Percentiles rank a stretch among this genome's conserved stretches.
Evolutionary conservation across 37 sponge, comb jelly and placozoan genomes (phyloP).

Genomic region (Beroe ovata): DNA sequence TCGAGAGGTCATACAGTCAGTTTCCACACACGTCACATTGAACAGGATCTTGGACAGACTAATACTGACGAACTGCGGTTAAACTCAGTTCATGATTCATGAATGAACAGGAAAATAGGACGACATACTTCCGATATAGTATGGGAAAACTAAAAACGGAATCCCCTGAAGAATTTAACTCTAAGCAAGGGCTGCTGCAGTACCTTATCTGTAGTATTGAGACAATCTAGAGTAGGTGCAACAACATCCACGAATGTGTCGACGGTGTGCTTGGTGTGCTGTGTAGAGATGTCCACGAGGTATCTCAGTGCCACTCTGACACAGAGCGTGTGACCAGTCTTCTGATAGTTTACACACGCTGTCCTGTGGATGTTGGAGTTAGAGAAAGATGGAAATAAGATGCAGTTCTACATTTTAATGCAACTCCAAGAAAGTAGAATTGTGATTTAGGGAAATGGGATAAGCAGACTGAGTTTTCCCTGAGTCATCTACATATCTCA

Average conservation of each 20-base stretch:
- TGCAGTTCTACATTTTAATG: background rate
- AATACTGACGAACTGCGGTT: background rate
- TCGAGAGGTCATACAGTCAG: background rate
- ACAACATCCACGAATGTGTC: constrained; percentile 31
- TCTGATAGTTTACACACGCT: background rate
- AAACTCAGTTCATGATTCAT: too few species aligned
- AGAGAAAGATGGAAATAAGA: background rate
- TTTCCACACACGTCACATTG: constrained; percentile 32
- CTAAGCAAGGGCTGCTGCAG: too few species aligned
- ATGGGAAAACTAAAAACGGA: too few species aligned
- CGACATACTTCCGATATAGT: too few species aligned
- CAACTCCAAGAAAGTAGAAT: background rate
- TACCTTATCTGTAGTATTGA: constrained; percentile 63
- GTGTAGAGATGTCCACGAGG: constrained; percentile 23
- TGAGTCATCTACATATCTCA: too few species aligned
- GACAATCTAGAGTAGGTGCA: constrained; percentile 27
- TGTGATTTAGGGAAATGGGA: too few species aligned
- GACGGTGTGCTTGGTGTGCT: constrained; percentile 14
- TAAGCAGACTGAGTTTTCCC: too few species aligned
- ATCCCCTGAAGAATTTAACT: too few species aligned
- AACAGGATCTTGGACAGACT: constrained; percentile 7
- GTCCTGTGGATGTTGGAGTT: background rate
- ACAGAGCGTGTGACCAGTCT: background rate
- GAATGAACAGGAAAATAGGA: too few species aligned
- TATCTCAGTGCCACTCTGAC: constrained; percentile 20